phyloP scores from a whole-genome alignment of 1,140 invertebrate species.

The Platyscapa corneri region DNA sequence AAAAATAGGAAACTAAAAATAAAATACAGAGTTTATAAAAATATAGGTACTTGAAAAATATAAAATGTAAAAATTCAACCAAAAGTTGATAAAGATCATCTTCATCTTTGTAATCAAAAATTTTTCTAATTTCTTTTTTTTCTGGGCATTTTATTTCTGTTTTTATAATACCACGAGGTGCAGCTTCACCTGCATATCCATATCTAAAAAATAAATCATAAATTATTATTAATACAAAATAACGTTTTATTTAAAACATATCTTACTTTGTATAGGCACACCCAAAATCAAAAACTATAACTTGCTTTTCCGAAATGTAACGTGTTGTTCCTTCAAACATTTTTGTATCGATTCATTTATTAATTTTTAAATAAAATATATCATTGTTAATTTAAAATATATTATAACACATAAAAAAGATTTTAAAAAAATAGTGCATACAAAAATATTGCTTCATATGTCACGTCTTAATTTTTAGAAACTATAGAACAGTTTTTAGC shows the following conservation, averaged over 20 bases:
- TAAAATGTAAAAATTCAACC: slow-evolving; percentile 89
- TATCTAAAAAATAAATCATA: slow-evolving; percentile 77
- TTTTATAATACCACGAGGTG: slow-evolving; percentile 90
- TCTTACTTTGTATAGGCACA: slow-evolving; percentile 92
- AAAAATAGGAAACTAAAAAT: not conserved
- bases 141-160: slow-evolving; percentile 83
- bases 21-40: not conserved
- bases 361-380: not conserved
- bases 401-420: too few relatives aligned
- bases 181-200: slow-evolving; percentile 91
- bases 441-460: too few relatives aligned
- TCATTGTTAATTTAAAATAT: not conserved
- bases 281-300: slow-evolving; percentile 93
- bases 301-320: slow-evolving; percentile 88
- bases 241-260: slow-evolving; percentile 62
- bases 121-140: slow-evolving; percentile 77
- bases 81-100: slow-evolving; percentile 89
- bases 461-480: too few relatives aligned
- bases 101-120: slow-evolving; percentile 83
- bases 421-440: too few relatives aligned
- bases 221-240: slow-evolving; percentile 40
- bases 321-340: slow-evolving; percentile 83
- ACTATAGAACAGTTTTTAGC: too few relatives aligned
- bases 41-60: slow-evolving; percentile 88
- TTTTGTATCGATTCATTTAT: not conserved